Evolutionary conservation across 1,140 invertebrate species (phyloP).

Genomic region (Prorops nasuta): DNA sequence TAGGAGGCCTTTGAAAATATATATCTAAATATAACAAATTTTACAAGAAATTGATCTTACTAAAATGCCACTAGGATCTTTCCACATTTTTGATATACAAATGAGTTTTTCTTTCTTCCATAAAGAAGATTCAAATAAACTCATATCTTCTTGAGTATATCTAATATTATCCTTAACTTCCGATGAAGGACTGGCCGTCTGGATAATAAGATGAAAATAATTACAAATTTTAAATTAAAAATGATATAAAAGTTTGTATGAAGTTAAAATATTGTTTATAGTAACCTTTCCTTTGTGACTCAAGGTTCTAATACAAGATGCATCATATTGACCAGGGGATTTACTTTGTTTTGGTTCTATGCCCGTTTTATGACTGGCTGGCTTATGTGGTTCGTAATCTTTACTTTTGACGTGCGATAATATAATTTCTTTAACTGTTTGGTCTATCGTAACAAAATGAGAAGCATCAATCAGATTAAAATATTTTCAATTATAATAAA

Average conservation of each 20-base stretch:
- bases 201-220: no score
- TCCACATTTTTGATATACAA: slow-evolving; percentile 38
- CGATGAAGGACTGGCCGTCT: no score
- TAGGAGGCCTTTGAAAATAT: no score
- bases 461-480: not conserved
- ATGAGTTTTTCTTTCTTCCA: slow-evolving; percentile 42
- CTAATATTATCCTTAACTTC: no score
- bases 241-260: no score
- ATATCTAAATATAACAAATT: no score
- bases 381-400: slow-evolving; percentile 37
- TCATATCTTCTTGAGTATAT: no score
- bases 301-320: slow-evolving; percentile 15
- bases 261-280: not conserved
- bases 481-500: not conserved
- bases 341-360: slow-evolving; percentile 32
- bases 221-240: no score
- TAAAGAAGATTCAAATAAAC: slow-evolving; percentile 38
- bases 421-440: slow-evolving; percentile 14
- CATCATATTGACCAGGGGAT: slow-evolving; percentile 20
- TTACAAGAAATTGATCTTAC: not conserved
- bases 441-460: slow-evolving; percentile 10
- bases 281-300: not conserved
- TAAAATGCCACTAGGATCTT: slow-evolving; percentile 1
- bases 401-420: slow-evolving; percentile 19
- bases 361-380: slow-evolving; percentile 40